These are phyloP conservation scores for Gallirallus australis DNA, from an alignment of 2,797 vertebrate species.

Conservation along the genomic window DNA sequence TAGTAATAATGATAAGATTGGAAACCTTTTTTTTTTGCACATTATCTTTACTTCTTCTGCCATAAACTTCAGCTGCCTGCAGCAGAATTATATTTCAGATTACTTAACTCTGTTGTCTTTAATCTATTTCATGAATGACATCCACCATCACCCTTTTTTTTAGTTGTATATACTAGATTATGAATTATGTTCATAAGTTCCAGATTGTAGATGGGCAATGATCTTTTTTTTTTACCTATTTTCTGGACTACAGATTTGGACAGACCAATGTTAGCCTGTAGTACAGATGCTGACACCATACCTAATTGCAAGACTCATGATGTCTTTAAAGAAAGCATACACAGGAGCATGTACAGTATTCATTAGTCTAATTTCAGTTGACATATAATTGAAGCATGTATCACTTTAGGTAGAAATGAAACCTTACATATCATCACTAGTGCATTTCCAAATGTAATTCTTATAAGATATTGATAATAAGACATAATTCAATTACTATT, in stretches of 20 bases:
- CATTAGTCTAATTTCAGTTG: background rate
- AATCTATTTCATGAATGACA: background rate
- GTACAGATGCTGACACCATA: background rate
- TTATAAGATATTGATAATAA: background rate
- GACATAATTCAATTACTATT: slow-evolving; percentile 53
- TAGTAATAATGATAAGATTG: background rate
- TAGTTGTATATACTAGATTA: background rate
- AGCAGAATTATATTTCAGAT: background rate
- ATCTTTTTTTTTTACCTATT: fast-evolving
- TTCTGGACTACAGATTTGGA: background rate
- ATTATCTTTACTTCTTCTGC: background rate
- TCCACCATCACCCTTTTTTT: background rate
- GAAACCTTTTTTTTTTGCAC: background rate
- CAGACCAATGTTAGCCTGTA: background rate
- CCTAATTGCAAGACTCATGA: background rate
- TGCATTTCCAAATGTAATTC: background rate
- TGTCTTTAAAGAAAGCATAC: background rate
- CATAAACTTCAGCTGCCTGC: background rate
- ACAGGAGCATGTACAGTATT: background rate
- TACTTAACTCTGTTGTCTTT: background rate
- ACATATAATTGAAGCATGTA: background rate
- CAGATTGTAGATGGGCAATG: background rate
- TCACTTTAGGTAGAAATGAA: background rate
- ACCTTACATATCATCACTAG: background rate
- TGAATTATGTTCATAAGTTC: background rate